A percentile compares a stretch with the other conserved stretches of the same genome.
phyloP scores from a whole-genome alignment of 2,113 vertebrate genomes.

The Catharus fuscescens region DNA sequence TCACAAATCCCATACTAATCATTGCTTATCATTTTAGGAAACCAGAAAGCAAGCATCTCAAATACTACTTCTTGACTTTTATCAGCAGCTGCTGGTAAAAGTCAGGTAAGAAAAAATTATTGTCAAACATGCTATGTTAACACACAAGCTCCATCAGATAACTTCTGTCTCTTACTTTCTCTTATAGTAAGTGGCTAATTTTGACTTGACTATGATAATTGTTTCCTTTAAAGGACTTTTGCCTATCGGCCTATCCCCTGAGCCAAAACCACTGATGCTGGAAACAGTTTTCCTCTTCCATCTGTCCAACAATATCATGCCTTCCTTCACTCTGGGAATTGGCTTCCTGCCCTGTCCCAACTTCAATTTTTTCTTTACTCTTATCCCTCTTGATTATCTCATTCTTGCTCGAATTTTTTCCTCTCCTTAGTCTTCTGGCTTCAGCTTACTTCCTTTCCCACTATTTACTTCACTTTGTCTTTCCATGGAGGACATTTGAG shows the following conservation, averaged over 20 bases:
- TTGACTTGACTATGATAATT: not conserved
- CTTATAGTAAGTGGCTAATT: not conserved
- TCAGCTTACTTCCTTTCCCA: not conserved
- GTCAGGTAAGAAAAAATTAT: not conserved
- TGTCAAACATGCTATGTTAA: not conserved
- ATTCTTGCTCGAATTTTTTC: not conserved
- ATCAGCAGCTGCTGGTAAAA: not conserved
- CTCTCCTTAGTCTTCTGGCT: not conserved
- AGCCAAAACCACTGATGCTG: not conserved
- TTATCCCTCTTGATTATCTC: constrained; percentile 11
- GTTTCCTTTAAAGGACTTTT: constrained; percentile 36
- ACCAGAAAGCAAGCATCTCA: not conserved
- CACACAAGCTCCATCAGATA: not conserved
- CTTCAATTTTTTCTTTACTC: not conserved
- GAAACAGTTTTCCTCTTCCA: constrained; percentile 21
- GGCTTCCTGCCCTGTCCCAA: not conserved
- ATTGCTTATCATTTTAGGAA: not conserved
- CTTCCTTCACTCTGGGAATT: constrained; percentile 9
- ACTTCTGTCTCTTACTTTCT: not conserved
- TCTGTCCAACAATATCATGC: not conserved
- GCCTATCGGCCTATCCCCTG: not conserved
- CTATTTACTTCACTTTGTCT: not conserved
- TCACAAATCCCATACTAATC: not conserved
- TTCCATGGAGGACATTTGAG: not conserved
- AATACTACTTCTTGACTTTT: not conserved